Base-by-base conservation (phyloP, 2,888 invertebrate genomes). In the Cataglyphis livida region DNA sequence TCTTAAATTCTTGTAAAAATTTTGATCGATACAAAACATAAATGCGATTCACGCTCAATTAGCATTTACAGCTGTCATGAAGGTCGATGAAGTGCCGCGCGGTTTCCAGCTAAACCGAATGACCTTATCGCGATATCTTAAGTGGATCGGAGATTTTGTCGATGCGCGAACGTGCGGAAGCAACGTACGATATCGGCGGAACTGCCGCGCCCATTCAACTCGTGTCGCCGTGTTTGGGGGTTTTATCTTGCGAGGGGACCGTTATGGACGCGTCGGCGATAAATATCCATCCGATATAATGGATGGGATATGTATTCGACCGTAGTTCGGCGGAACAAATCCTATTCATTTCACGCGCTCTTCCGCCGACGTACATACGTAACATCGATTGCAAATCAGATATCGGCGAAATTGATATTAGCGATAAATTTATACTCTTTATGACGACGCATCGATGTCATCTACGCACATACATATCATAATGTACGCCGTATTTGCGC, bases 221-320 rank as follows among this genome's bases (percentile, higher is more conserved):
- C 83, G 35, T 85, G 21, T 75, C 70, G 84, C 65, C 74, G 59
- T 12, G 28, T 82, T 65, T 54, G 62, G 68, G 81, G 84, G 79
- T 86, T 90, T 90, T 90, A 90, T 90, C 89, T 88, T 84, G 79
- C 75, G 75, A 82, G 86, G 76, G 87, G 84, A 84, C 51, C 78
- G 83, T 83, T 51, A 51, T 84, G 89, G 75, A 86, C 84, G 76
- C 59, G 70, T 71, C 75, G 48, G 85, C 90, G 89, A 90, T 90
- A 90, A 90, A 90, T 90, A 87, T 85, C 86, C 89, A 81, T 85
- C 81, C 88, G 83, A 82, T 90, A 85, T 89, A 90, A 90, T 87
- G 89, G 88, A 90, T 84, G 85, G 83, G 62, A 76, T 64, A 73
- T 81, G 82, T 79, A 75, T 85, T 84, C 66, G 75, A 74, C 81